Conservation (phyloP, 2,888 invertebrate species). For the Tortrix viridana region DNA sequence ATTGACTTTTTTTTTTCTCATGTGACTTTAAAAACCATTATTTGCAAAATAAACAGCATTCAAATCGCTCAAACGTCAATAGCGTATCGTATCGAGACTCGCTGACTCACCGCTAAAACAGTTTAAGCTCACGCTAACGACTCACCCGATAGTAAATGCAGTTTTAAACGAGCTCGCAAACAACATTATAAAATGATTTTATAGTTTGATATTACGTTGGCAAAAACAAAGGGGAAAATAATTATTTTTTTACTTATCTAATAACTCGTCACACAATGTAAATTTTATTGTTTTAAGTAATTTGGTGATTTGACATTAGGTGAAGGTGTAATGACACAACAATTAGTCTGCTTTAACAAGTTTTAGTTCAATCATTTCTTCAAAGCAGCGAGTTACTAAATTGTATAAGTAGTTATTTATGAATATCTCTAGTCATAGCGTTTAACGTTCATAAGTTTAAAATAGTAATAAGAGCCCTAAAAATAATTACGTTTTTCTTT, state of each 20-base stretch:
- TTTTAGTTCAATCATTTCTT: no score
- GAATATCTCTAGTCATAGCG: no score
- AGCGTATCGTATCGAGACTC: slow-evolving; percentile 48
- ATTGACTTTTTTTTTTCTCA: neutral
- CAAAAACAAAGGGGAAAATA: neutral
- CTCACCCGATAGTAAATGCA: slow-evolving; percentile 68
- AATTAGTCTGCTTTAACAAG: no score
- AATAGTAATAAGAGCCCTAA: no score
- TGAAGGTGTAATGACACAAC: no score
- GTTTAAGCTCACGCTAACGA: slow-evolving; percentile 66
- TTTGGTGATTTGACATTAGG: no score
- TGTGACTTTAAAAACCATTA: neutral
- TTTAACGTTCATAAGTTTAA: no score
- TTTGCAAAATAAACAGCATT: neutral
- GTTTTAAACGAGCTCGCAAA: slow-evolving; percentile 66
- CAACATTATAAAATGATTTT: slow-evolving; percentile 48
- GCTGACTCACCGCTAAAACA: slow-evolving; percentile 52
- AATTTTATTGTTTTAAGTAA: no score
- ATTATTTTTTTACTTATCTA: neutral
- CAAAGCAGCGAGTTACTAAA: no score
- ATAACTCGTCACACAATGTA: no score
- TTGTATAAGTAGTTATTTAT: no score
- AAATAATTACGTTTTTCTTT: no score
- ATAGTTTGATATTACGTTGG: slow-evolving; percentile 42
- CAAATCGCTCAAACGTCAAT: neutral